These are phyloP conservation scores for Bradysia coprophila DNA, from an alignment of 1,140 invertebrate genomes.

Conservation along the genomic window DNA sequence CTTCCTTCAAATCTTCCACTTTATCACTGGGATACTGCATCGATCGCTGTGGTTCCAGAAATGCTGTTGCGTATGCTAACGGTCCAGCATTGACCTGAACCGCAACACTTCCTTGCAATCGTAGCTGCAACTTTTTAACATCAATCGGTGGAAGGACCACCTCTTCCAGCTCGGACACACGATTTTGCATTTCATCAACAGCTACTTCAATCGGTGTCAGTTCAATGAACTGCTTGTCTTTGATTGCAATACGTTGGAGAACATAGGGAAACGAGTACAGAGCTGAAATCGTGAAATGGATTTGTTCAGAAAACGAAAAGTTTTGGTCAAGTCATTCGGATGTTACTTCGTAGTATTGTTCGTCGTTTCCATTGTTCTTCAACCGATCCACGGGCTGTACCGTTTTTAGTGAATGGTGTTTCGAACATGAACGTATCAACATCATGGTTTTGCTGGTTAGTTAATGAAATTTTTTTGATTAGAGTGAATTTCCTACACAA, in stretches of 20 bases:
- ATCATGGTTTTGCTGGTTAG: constrained; percentile 73
- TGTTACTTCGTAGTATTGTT: constrained; percentile 69
- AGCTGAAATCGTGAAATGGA: constrained; percentile 35
- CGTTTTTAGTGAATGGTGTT: constrained; percentile 77
- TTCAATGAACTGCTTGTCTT: constrained; percentile 52
- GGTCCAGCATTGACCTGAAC: constrained; percentile 93
- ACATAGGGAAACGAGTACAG: constrained; percentile 80
- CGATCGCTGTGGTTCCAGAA: constrained; percentile 51
- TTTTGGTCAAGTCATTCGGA: not conserved
- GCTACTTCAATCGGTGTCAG: constrained; percentile 86
- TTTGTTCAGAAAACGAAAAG: constrained; percentile 1
- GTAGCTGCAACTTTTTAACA: constrained; percentile 74
- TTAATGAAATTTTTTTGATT: too few relatives aligned
- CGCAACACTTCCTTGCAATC: constrained; percentile 75
- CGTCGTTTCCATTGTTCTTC: constrained; percentile 77
- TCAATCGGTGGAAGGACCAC: constrained; percentile 65
- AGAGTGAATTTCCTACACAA: too few relatives aligned
- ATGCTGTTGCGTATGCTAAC: constrained; percentile 77
- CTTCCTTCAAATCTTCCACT: constrained; percentile 66
- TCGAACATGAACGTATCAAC: constrained; percentile 79
- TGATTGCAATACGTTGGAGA: constrained; percentile 67
- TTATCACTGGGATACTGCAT: constrained; percentile 56
- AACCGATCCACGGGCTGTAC: constrained; percentile 55
- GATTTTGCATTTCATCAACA: constrained; percentile 75
- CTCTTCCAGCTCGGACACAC: constrained; percentile 67